Percentiles rank a stretch among this genome's conserved stretches.
Conservation (phyloP, 2,888 invertebrate genomes). For the Argyresthia albistria region DNA sequence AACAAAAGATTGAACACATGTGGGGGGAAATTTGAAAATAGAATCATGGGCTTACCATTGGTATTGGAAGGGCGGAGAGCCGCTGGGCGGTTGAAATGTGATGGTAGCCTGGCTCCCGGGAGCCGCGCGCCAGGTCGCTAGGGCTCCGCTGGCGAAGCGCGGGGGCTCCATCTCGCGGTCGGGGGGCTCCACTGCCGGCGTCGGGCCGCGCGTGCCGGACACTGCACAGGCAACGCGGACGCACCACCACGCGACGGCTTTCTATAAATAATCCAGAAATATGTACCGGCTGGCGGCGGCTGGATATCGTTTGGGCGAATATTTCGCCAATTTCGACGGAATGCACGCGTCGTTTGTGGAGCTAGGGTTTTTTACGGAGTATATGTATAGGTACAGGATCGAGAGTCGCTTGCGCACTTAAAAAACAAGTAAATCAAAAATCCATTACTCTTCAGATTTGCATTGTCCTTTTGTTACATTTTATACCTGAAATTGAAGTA, state of each 20-base stretch:
- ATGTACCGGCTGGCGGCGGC: not conserved
- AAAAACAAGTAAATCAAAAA: too few species aligned
- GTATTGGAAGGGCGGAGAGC: conserved; percentile 53
- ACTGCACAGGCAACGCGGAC: not conserved
- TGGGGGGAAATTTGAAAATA: conserved; percentile 12
- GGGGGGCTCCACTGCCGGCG: conserved; percentile 28
- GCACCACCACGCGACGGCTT: not conserved
- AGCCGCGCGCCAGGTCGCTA: conserved; percentile 39
- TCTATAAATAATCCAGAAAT: conserved; percentile 6
- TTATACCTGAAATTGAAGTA: too few species aligned
- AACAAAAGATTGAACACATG: not conserved
- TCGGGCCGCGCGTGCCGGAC: not conserved
- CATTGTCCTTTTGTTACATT: too few species aligned
- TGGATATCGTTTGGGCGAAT: not conserved
- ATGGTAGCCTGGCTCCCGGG: conserved; percentile 42
- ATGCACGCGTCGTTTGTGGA: not conserved
- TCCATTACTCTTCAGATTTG: too few species aligned
- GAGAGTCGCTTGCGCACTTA: too few species aligned
- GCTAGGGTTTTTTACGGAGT: too few species aligned
- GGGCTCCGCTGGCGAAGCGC: conserved; percentile 35
- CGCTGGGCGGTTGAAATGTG: conserved; percentile 36
- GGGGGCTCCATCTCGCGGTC: conserved; percentile 47
- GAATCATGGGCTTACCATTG: conserved; percentile 45
- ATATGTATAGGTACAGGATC: too few species aligned
- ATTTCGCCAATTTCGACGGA: conserved; percentile 2